Conservation (phyloP, 2,888 invertebrate species). For the Drosophila neonasuta region DNA sequence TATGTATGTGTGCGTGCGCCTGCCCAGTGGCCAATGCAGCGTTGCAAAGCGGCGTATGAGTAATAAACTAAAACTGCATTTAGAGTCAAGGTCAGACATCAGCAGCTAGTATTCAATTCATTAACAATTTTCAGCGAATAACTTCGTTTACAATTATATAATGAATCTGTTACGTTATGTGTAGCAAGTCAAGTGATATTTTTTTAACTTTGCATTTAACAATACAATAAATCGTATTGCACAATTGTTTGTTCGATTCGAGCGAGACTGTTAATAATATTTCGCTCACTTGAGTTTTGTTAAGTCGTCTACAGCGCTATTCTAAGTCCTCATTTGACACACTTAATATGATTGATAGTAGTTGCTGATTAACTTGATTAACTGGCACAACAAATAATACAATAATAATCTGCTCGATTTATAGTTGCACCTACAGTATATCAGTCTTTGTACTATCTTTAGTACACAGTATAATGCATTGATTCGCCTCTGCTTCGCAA, state of each 20-base stretch:
- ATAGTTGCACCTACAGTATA: background rate
- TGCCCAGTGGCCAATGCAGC: conserved; percentile 42
- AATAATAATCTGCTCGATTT: conserved; percentile 10
- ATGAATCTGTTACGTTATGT: conserved; percentile 4
- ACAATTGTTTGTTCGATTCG: conserved; percentile 19
- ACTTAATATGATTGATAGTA: conserved; percentile 12
- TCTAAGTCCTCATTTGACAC: background rate
- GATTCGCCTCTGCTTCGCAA: conserved; percentile 28
- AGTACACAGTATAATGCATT: conserved; percentile 18
- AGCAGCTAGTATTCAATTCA: conserved; percentile 33
- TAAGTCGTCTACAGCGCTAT: conserved; percentile 23
- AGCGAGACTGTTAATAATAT: background rate
- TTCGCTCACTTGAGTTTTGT: conserved; percentile 17
- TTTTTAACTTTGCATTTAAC: background rate
- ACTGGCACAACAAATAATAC: conserved; percentile 5
- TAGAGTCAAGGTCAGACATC: conserved; percentile 61
- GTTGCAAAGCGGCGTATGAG: conserved; percentile 43
- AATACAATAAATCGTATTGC: conserved; percentile 20
- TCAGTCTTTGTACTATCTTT: conserved; percentile 14
- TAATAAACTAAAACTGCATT: conserved; percentile 50
- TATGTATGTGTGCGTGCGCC: conserved; percentile 2
- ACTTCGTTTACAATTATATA: conserved; percentile 31
- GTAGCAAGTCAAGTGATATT: conserved; percentile 14
- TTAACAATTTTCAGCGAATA: conserved; percentile 25
- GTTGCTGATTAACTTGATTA: conserved; percentile 15